These are phyloP conservation scores for Micronycteris hirsuta DNA, from an alignment of 2,113 vertebrate species.

Conservation along the genomic window DNA sequence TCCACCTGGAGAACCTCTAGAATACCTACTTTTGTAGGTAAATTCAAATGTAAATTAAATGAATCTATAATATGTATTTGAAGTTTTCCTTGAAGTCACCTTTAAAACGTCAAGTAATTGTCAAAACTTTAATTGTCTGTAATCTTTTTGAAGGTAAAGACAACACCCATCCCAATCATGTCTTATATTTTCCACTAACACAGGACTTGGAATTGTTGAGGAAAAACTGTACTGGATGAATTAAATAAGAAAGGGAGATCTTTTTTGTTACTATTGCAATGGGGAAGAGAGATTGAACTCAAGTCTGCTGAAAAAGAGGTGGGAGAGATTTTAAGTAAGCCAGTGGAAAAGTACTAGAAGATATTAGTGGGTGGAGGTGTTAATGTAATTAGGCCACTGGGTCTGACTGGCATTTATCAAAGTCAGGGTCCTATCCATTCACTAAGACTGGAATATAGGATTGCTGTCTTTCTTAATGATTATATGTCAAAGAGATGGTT, in stretches of 20 bases:
- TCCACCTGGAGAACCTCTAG: background rate
- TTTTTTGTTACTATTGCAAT: background rate
- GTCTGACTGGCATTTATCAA: background rate
- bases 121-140: background rate
- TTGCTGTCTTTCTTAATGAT: background rate
- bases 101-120: background rate
- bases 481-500: background rate
- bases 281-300: background rate
- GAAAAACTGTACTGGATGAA: background rate
- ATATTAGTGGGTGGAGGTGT: background rate
- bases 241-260: background rate
- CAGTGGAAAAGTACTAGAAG: background rate
- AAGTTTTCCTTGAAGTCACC: background rate
- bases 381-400: background rate
- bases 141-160: background rate
- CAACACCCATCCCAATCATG: background rate
- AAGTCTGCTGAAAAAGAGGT: background rate
- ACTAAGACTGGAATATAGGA: background rate
- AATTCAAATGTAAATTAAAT: conserved; percentile 5
- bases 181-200: background rate
- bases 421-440: background rate
- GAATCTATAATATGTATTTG: background rate
- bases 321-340: background rate
- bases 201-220: background rate
- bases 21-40: background rate